Evolutionary conservation across 2,797 vertebrate species (phyloP).

Genomic region (Sebastiscus tertius): DNA sequence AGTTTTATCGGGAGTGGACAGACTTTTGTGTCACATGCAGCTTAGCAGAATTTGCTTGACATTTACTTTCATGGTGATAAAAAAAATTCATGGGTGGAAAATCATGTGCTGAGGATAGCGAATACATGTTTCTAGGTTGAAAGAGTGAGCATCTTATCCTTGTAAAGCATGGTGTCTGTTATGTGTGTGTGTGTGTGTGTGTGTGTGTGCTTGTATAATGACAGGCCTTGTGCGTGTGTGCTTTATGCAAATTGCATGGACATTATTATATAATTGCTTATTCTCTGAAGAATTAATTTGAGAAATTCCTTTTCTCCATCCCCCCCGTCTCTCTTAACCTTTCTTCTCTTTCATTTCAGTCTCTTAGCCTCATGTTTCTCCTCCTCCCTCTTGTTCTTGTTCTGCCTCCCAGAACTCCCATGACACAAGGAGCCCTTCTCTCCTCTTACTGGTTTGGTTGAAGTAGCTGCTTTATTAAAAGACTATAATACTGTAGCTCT

Average conservation of each 20-base stretch:
- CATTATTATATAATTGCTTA: constrained; percentile 8
- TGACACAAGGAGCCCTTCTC: neutral
- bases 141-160: neutral
- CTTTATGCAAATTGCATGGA: constrained; percentile 10
- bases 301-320: neutral
- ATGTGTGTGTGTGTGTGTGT: neutral
- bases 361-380: constrained; percentile 18
- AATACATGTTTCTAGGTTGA: neutral
- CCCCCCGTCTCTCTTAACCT: neutral
- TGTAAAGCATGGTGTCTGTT: neutral
- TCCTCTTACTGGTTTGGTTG: neutral
- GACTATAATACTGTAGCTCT: neutral
- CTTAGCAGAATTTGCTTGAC: constrained; percentile 19
- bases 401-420: constrained; percentile 2
- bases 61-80: constrained; percentile 11
- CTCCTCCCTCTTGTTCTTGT: neutral
- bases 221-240: neutral
- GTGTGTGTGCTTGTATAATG: neutral
- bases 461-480: constrained; percentile 29
- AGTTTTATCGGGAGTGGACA: constrained; percentile 8
- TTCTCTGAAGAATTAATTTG: constrained; percentile 19
- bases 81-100: neutral
- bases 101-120: neutral
- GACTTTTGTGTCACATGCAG: neutral
- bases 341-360: constrained; percentile 5